Base-by-base conservation (phyloP, 2,888 invertebrate genomes). In the Pandemis heparana region DNA sequence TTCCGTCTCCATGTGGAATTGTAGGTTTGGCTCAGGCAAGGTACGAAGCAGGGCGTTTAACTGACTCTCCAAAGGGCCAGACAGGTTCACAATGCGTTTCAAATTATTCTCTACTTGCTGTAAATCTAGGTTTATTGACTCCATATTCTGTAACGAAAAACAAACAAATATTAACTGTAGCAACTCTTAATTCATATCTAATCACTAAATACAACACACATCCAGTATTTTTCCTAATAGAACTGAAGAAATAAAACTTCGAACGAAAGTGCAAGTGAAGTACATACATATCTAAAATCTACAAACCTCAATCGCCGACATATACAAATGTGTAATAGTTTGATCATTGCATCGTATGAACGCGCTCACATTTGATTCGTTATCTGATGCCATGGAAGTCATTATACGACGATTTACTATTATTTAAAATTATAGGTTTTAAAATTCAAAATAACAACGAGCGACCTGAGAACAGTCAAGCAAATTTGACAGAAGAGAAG, bases 361-460 rank as follows among this genome's bases (percentile, higher is more conserved):
- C 59, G 92, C 91, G 78, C 93, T 94, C n/a, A 91, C 89, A 79
- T 93, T 93, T 5, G 94, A 94, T 82, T 94, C 94, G 7, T 89
- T 82, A 80, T 94, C 94, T 18, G 94, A 94, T 59, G 85, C 86
- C 76, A 85, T 79, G 10, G 92, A 91, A 77, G 87, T 83, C 92
- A 93, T 93, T 75, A 71, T 46, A 14, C 1, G 23, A 23, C 43
- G 12, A 62, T 41, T 41, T 10, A 43, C 0, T 1, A 63, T 14
- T 43, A 10, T 23, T 16, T 18, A 41, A 14, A 14, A 46, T 43
- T 46, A 23, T 48, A 16, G 51, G 16, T 56, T 23, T 23, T 10
- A 8, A 9, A 53, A 18, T 56, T 56, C 12, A 56, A 56, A 23
- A 12, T 23, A 56, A 65, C 59, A 18, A 14, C 41, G 7, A 53